Percentiles rank a stretch among this genome's conserved stretches.
Evolutionary conservation across 1,140 invertebrate genomes (phyloP).

Genomic region (Trialeurodes vaporariorum): DNA sequence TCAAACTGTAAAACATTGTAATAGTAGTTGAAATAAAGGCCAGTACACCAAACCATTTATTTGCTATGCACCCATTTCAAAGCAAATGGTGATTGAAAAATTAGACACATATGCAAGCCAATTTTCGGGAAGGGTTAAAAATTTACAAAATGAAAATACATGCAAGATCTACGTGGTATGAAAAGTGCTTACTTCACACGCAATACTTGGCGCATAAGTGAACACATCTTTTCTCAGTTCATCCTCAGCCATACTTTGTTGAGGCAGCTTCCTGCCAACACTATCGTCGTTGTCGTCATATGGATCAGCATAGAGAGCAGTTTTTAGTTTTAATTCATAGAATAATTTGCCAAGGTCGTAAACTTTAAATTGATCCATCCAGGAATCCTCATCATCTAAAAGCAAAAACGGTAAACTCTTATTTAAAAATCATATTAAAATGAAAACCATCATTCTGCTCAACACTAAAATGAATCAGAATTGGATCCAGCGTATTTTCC

Average conservation of each 20-base stretch:
- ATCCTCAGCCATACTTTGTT: slow-evolving; percentile 29
- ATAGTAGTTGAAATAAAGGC: no score
- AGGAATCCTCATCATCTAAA: neutral
- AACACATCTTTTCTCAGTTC: slow-evolving; percentile 42
- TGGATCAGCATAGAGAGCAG: neutral
- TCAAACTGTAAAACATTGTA: no score
- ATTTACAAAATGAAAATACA: no score
- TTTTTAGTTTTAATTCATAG: neutral
- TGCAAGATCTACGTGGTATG: no score
- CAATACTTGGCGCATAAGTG: slow-evolving; percentile 34
- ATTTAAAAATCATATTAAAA: neutral
- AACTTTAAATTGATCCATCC: neutral
- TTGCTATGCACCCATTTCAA: no score
- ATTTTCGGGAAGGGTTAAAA: no score
- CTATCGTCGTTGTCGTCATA: neutral
- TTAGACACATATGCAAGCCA: no score
- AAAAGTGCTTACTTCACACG: slow-evolving; percentile 36
- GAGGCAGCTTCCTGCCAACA: neutral
- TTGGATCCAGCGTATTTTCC: neutral
- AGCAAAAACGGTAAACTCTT: no score
- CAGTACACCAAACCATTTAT: no score
- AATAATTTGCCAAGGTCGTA: neutral
- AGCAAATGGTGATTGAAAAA: no score
- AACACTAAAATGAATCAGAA: neutral
- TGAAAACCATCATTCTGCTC: neutral